These are phyloP conservation scores for Meghimatium bilineatum DNA, from an alignment of 2,888 invertebrate genomes.

Conservation along the genomic window DNA sequence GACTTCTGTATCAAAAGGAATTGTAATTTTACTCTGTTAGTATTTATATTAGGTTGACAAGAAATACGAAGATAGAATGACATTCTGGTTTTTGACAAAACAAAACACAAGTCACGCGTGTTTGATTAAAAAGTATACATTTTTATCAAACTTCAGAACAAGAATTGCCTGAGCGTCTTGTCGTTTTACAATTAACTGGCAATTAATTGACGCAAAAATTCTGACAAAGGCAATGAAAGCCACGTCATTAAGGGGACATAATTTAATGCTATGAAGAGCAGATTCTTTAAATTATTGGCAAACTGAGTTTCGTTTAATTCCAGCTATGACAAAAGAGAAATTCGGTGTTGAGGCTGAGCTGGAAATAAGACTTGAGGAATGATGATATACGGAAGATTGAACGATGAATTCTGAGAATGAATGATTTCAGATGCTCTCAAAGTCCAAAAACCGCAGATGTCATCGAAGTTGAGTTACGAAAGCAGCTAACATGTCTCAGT, in stretches of 20 bases:
- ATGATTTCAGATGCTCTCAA: background rate
- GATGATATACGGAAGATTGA: constrained; percentile 12
- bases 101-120: background rate
- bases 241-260: constrained; percentile 18
- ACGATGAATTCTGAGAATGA: background rate
- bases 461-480: background rate
- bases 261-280: background rate
- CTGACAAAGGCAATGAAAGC: background rate
- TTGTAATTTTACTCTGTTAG: too few relatives aligned
- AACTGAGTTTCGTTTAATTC: constrained; percentile 8
- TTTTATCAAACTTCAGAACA: background rate
- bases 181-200: constrained; percentile 20
- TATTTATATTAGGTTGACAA: too few relatives aligned
- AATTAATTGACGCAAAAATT: constrained; percentile 3
- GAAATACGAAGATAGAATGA: background rate
- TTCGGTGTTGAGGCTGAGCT: background rate
- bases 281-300: constrained; percentile 4
- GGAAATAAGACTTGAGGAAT: background rate
- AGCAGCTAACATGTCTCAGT: background rate
- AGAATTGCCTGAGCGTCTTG: background rate
- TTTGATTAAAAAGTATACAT: background rate
- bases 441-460: background rate
- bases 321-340: background rate
- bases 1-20: too few relatives aligned
- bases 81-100: too few relatives aligned